Evolutionary conservation across 2,113 vertebrate species (phyloP).

Genomic region (Chloroceryle aenea): DNA sequence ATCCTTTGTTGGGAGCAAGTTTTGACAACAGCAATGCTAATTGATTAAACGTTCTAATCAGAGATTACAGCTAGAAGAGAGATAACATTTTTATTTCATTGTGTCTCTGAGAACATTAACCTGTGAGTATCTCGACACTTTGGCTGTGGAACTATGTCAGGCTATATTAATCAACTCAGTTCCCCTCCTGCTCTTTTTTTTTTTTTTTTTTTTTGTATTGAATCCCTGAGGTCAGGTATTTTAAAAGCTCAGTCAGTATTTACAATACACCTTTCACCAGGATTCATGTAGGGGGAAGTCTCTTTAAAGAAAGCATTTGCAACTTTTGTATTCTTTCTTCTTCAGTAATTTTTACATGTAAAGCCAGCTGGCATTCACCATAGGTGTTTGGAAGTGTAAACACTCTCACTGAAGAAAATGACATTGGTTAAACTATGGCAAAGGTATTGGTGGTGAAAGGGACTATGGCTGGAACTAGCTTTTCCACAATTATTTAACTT

Average conservation of each 20-base stretch:
- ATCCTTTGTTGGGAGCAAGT: slow-evolving; percentile 77
- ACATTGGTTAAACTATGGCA: background rate
- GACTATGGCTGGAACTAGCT: background rate
- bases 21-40: slow-evolving; percentile 83
- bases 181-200: background rate
- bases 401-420: background rate
- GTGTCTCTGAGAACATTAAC: background rate
- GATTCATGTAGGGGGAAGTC: background rate
- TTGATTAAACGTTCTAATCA: slow-evolving; percentile 82
- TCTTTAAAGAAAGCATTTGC: background rate
- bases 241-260: background rate
- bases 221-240: background rate
- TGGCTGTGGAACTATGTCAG: background rate
- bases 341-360: background rate
- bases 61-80: slow-evolving; percentile 70
- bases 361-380: background rate
- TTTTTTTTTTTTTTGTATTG: background rate
- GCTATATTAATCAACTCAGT: background rate
- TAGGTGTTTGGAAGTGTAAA: background rate
- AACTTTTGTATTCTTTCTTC: background rate
- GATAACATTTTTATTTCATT: slow-evolving; percentile 64
- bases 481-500: background rate
- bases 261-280: background rate
- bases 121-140: slow-evolving; percentile 15
- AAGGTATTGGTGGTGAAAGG: background rate